Evolutionary conservation across 2,113 vertebrate genomes (phyloP), one percentile per base, ranked within the genome.

Genomic region (Xenopus laevis): DNA sequence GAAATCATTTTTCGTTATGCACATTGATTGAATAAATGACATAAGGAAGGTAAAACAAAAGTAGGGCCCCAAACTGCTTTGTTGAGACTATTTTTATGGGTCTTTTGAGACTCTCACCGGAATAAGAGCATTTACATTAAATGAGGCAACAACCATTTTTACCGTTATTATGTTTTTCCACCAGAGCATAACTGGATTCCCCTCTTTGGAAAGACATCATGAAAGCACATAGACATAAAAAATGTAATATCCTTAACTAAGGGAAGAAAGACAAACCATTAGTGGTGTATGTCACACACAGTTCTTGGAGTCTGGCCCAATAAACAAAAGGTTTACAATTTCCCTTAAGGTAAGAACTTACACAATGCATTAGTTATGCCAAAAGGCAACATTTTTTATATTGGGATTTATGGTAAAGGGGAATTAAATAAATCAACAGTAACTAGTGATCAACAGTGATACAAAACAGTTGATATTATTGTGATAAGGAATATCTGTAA

Each of bases 181-280:
- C 21, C 58, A 60, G 18, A 7, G 58, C 58, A 60, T 60, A 60
- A 60, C 58, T 23, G 18, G 58, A 60, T 60, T 60, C 58, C 20
- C 15, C 18, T 60, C 18, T 13, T 60, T 23, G 58, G 20, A 60
- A 23, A 58, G 15, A 47, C 15, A 60, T 60, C 21, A 60, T 23
- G 11, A 60, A 60, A 60, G 20, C 20, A 23, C 21, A 5, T 4
- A 23, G 18, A 60, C 58, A 60, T 21, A 12, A 23, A 21, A 60
- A 60, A 60, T 47, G 13, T 10, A n/a, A 58, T 58, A 20, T 58
- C 5, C 8, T 50, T 50, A 50, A 50, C 11, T 12, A 40, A 50
- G 11, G 47, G 11, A 50, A 50, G 47, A 50, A 16, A 50, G 47
- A 13, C 17, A 55, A 55, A 55, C 18, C 15, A n/a, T 16, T 55